Evolutionary conservation across 2,888 invertebrate species (phyloP).

Genomic region (Amitus sp.): DNA sequence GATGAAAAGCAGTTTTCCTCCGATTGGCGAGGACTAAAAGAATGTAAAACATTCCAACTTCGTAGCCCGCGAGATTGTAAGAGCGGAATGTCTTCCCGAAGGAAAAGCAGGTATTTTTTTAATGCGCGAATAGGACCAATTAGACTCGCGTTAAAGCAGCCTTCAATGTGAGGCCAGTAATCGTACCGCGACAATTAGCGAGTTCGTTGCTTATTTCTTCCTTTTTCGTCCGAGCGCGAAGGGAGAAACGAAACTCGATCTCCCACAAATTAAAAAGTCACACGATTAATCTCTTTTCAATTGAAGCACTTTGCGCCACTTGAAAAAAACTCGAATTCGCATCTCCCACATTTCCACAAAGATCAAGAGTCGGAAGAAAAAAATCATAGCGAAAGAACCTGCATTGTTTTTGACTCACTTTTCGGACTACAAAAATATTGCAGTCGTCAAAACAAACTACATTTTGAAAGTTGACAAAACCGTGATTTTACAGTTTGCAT

Average conservation of each 20-base stretch:
- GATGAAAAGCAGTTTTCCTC: background rate
- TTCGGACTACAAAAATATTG: too few relatives aligned
- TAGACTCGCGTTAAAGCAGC: conserved; percentile 29
- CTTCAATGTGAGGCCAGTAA: conserved; percentile 24
- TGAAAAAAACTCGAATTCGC: too few relatives aligned
- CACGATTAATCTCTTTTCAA: conserved; percentile 10
- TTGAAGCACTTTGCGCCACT: background rate
- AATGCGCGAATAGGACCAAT: conserved; percentile 20
- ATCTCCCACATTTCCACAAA: too few relatives aligned
- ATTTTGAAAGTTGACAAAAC: too few relatives aligned
- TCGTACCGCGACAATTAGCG: conserved; percentile 29
- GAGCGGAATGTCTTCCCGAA: conserved; percentile 18
- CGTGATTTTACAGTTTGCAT: too few relatives aligned
- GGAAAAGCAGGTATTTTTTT: conserved; percentile 16
- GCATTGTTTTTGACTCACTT: too few relatives aligned
- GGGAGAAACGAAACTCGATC: conserved; percentile 9
- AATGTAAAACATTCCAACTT: background rate
- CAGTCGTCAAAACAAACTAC: background rate
- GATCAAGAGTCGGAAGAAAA: too few relatives aligned
- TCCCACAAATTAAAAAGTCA: conserved; percentile 18
- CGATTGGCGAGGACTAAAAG: background rate
- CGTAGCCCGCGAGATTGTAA: conserved; percentile 13
- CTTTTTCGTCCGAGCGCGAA: conserved; percentile 17
- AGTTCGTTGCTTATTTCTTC: conserved; percentile 26
- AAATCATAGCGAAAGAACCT: too few relatives aligned